phyloP scores from a whole-genome alignment of 2,113 vertebrate species.

The Albula glossodonta region DNA sequence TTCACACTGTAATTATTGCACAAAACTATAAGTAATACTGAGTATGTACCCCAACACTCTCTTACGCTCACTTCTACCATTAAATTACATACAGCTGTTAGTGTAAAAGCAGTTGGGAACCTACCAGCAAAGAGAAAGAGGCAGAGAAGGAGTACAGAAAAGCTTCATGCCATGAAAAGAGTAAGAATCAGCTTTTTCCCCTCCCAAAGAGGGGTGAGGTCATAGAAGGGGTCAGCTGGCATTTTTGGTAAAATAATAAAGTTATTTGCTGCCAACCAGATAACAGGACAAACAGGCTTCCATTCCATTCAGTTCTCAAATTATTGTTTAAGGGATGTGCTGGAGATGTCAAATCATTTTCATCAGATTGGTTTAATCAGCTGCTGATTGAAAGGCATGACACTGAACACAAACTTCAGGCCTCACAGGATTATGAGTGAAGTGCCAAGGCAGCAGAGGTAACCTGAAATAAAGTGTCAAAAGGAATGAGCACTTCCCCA shows the following conservation, averaged over 20 bases:
- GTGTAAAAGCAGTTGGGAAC: not conserved
- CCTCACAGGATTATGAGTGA: not conserved
- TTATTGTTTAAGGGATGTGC: not conserved
- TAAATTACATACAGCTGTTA: not conserved
- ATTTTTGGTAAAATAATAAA: not conserved
- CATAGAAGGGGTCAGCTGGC: conserved; percentile 10
- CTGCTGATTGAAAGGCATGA: not conserved
- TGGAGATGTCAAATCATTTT: not conserved
- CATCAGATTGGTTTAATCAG: no score
- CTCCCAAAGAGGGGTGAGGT: not conserved
- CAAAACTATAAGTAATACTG: not conserved
- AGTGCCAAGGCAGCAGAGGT: not conserved
- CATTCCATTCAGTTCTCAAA: not conserved
- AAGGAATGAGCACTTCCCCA: not conserved
- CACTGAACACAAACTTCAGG: not conserved
- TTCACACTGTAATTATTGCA: not conserved
- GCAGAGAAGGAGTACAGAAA: not conserved
- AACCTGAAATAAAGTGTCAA: not conserved
- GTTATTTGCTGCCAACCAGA: not conserved
- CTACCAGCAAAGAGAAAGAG: not conserved
- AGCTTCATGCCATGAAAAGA: not conserved
- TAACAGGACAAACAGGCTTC: not conserved
- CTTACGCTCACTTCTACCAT: not conserved
- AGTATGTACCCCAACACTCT: not conserved
- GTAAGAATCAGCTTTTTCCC: not conserved